These are phyloP conservation scores for Eremophila alpestris DNA, from an alignment of 2,797 vertebrate genomes.

Conservation along the genomic window DNA sequence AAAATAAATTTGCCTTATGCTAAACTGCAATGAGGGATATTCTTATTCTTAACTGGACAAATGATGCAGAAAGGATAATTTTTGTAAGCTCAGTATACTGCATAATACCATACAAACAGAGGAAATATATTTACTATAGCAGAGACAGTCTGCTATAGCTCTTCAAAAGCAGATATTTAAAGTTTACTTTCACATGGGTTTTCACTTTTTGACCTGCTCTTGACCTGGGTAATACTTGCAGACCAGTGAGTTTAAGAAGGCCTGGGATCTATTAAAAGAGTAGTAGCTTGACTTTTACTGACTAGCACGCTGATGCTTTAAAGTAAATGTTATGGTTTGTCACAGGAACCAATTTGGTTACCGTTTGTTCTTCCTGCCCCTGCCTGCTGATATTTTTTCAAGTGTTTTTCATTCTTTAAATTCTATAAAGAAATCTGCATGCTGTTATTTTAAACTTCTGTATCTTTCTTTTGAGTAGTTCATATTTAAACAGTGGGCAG, in stretches of 20 bases:
- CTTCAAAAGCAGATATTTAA: constrained; percentile 80
- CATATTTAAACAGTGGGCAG: constrained; percentile 66
- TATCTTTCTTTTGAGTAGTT: constrained; percentile 69
- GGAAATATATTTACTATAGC: constrained; percentile 72
- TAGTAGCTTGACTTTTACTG: constrained; percentile 87
- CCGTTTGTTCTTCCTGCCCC: constrained; percentile 88
- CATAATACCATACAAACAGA: constrained; percentile 56
- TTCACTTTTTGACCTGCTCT: constrained; percentile 86
- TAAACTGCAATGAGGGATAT: neutral
- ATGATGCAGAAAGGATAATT: neutral
- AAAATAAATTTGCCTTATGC: neutral
- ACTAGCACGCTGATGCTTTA: constrained; percentile 87
- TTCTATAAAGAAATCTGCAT: constrained; percentile 82
- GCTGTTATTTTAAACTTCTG: constrained; percentile 87
- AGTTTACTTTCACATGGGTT: constrained; percentile 85
- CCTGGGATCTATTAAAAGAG: constrained; percentile 93
- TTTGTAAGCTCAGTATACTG: constrained; percentile 24
- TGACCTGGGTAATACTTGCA: constrained; percentile 82
- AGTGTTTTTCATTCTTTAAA: constrained; percentile 92
- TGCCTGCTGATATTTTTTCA: constrained; percentile 89
- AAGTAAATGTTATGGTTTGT: constrained; percentile 99
- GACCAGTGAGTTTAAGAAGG: constrained; percentile 81
- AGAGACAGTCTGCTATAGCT: constrained; percentile 71
- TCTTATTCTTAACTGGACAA: neutral
- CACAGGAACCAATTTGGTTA: constrained; percentile 97